phyloP scores from a whole-genome alignment of 2,888 invertebrate species.

The Cinara cedri region DNA sequence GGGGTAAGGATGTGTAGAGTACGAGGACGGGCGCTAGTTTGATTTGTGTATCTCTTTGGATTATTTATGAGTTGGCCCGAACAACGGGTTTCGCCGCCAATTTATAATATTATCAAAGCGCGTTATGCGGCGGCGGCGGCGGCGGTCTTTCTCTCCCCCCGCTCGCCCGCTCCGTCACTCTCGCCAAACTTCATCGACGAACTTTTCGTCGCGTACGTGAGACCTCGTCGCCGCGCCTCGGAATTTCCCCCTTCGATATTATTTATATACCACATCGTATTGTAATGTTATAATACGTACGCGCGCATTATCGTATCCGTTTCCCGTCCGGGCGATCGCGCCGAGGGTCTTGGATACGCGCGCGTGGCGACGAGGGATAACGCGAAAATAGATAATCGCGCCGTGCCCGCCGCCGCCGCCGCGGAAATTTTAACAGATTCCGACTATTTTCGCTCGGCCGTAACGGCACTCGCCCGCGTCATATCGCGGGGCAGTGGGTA shows the following conservation, averaged over 20 bases:
- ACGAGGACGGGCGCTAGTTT: constrained; percentile 21
- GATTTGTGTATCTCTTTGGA: constrained; percentile 55
- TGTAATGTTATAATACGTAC: not conserved
- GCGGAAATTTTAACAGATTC: no score
- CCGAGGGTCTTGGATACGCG: not conserved
- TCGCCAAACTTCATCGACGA: constrained; percentile 57
- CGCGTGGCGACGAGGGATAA: no score
- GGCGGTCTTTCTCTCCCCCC: not conserved
- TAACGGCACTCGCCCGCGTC: no score
- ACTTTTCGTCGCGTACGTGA: constrained; percentile 51
- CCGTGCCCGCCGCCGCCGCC: not conserved
- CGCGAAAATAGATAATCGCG: no score
- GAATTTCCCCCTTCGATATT: constrained; percentile 30
- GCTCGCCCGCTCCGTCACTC: constrained; percentile 11
- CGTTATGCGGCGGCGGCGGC: constrained; percentile 22
- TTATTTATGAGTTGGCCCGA: constrained; percentile 56
- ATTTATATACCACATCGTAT: not conserved
- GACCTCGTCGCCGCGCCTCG: not conserved
- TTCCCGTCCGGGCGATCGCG: not conserved
- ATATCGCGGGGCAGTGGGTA: no score
- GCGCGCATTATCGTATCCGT: not conserved
- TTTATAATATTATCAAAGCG: constrained; percentile 55
- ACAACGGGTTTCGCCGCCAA: constrained; percentile 55
- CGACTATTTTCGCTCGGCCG: no score
- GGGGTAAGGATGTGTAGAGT: no score